Evolutionary conservation across 1,140 invertebrate genomes (phyloP), one percentile per base, ranked within the genome.

Genomic region (Drosophila nikananu): DNA sequence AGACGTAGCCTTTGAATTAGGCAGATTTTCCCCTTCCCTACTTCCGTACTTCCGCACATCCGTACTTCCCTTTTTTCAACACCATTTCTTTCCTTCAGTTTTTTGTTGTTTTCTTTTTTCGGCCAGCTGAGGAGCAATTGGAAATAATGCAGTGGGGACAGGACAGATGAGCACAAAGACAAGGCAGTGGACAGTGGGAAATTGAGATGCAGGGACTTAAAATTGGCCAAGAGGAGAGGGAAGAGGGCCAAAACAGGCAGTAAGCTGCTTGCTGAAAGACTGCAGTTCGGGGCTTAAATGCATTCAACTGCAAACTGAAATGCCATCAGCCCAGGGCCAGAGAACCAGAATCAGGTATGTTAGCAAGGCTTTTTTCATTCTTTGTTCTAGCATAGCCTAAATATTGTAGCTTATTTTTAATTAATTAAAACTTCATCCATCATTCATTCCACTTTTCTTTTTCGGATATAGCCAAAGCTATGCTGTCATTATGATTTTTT

Each of bases 1-100:
- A 21, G 35, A 57, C 21, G 15, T 21, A 30, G 19, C n/a, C 73
- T 67, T 76, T 77, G 86, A 84, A 84, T 89, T 84, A 83, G 81
- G 73, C 84, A 84, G 83, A 87, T 89, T 89, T 80, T 83, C 52
- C 68, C 79, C 79, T 74, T 52, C 49, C 48, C 27, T 17, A 52
- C 58, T 37, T 55, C 21, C 54, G 32, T 9, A 55, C 32, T 37
- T 55, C 21, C 52, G 52, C 15, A 55, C 35, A 39, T 55, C 41
- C 48, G 17, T 21, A 52, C 58, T 76, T 57, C 7, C 23, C 12
- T 39, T 52, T 49, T 70, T 75, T 55, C 46, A 71, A 79, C 41
- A 54, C 70, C 70, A 74, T 62, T 39, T 54, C 65, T 46, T 46
- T 44, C 27, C 51, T 58, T 32, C 49, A 19, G 17, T 52, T 32